Conservation (phyloP, 2,113 vertebrate genomes). For the Poeciliopsis prolifica region DNA sequence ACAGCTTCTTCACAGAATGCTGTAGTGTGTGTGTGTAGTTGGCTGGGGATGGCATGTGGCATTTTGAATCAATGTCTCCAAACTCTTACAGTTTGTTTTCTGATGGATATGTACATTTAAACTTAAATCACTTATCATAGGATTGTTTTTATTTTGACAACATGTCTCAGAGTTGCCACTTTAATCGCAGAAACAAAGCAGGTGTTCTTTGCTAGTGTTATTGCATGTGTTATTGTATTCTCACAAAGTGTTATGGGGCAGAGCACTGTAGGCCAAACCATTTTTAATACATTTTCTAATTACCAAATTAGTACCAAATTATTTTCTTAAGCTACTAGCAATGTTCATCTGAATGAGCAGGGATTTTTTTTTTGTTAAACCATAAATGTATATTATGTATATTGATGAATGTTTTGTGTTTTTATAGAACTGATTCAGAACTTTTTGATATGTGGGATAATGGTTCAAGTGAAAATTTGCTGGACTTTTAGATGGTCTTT, state of each 20-base stretch:
- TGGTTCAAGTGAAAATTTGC: neutral
- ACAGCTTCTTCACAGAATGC: conserved; percentile 64
- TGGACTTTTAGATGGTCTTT: too few species aligned
- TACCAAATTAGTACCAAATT: neutral
- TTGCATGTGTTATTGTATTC: neutral
- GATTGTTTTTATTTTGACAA: neutral
- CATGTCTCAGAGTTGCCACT: neutral
- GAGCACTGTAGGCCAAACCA: neutral
- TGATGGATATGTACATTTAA: neutral
- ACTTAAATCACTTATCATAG: too few species aligned
- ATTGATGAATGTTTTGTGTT: neutral
- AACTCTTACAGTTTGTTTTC: neutral
- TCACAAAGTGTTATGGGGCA: neutral
- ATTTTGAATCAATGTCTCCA: conserved; percentile 9
- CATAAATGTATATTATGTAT: neutral
- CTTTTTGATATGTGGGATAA: neutral
- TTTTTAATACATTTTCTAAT: neutral
- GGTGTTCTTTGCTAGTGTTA: neutral
- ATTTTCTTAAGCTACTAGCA: neutral
- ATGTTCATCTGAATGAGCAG: neutral
- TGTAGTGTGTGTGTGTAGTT: conserved; percentile 24
- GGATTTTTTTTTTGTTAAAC: neutral
- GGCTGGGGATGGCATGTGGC: neutral
- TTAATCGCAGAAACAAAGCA: neutral
- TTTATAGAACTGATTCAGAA: neutral